Evolutionary conservation across 2,113 vertebrate genomes (phyloP).

Genomic region (Oryzias melastigma): DNA sequence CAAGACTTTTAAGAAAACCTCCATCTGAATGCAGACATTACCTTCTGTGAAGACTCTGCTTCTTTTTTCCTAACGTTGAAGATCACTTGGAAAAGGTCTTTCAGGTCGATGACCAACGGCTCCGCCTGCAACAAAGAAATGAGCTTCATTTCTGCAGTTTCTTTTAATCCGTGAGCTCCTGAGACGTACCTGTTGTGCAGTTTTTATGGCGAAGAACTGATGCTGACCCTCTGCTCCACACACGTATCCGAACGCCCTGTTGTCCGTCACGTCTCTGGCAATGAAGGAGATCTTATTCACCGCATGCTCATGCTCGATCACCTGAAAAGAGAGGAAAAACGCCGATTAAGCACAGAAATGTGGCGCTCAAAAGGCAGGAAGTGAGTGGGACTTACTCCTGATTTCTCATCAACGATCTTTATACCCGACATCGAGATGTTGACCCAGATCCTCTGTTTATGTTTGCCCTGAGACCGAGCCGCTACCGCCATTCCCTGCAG

Average conservation of each 20-base stretch:
- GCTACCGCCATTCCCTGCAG: conserved; percentile 91
- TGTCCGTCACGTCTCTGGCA: conserved; percentile 95
- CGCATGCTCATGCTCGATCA: conserved; percentile 94
- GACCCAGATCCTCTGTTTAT: conserved; percentile 95
- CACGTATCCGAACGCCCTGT: conserved; percentile 93
- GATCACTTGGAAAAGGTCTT: conserved; percentile 95
- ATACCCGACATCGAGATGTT: conserved; percentile 94
- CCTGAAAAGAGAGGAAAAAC: conserved; percentile 69
- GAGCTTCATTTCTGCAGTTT: background rate
- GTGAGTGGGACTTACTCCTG: conserved; percentile 83
- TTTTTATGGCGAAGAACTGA: conserved; percentile 98
- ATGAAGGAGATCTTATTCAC: conserved; percentile 98
- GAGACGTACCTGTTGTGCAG: conserved; percentile 86
- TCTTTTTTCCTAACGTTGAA: conserved; percentile 93
- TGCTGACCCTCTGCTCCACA: conserved; percentile 96
- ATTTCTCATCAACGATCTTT: conserved; percentile 94
- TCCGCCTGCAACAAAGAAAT: conserved; percentile 80
- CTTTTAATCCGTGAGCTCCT: background rate
- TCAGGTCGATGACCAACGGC: conserved; percentile 91
- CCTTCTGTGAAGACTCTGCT: conserved; percentile 83
- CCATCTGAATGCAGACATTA: conserved; percentile 3
- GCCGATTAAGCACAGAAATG: background rate
- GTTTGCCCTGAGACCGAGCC: conserved; percentile 94
- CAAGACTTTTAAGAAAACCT: conserved; percentile 15
- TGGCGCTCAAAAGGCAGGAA: too few species aligned